phyloP scores from a whole-genome alignment of 2,797 vertebrate genomes.

The Schizopygopsis malacanthus region DNA sequence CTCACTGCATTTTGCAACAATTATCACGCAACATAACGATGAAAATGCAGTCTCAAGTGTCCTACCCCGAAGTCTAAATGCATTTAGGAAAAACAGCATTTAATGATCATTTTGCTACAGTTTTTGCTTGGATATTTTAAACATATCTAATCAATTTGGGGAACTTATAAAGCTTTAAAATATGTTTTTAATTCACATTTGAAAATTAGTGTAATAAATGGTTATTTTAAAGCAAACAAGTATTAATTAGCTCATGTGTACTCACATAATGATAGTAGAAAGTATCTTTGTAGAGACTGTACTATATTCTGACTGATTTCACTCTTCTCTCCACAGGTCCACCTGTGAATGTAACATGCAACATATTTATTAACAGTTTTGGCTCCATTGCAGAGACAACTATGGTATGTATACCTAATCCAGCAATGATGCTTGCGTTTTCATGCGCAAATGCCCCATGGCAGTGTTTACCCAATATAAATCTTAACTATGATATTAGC shows the following conservation, averaged over 20 bases:
- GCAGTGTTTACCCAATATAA: neutral
- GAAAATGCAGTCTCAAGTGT: too few species aligned
- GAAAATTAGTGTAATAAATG: too few species aligned
- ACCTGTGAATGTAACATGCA: constrained; percentile 96
- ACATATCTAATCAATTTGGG: too few species aligned
- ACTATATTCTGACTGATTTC: neutral
- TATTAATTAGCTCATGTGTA: neutral
- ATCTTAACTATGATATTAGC: constrained; percentile 17
- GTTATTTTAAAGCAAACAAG: neutral
- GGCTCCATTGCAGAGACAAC: constrained; percentile 98
- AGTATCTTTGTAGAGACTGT: neutral
- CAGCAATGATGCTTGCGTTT: neutral
- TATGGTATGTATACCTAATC: constrained; percentile 83
- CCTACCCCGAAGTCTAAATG: too few species aligned
- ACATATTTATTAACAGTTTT: constrained; percentile 99
- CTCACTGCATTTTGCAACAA: too few species aligned
- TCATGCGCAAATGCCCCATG: neutral
- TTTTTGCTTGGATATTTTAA: too few species aligned
- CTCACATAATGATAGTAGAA: neutral
- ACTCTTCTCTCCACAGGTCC: constrained; percentile 81
- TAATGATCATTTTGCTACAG: too few species aligned
- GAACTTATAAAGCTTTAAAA: too few species aligned
- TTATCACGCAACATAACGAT: too few species aligned
- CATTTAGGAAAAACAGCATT: too few species aligned
- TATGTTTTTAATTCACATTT: too few species aligned